Base-by-base conservation (phyloP, 2,797 vertebrate genomes). In the Mormyrops attenuatus region DNA sequence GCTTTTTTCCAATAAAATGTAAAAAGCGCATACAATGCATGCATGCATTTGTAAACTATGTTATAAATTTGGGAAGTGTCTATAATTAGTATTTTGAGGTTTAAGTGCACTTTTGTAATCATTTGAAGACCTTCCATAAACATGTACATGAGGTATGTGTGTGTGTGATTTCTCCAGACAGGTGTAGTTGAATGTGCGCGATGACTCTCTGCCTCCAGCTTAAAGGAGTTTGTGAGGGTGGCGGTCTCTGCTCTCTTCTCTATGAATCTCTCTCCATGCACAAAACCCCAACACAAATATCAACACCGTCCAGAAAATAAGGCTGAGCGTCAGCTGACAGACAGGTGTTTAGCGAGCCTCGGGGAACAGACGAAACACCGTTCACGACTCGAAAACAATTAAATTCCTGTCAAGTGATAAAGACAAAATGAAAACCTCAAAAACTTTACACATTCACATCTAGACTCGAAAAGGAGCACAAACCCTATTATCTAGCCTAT, bases 391-490 rank as follows among this genome's bases (percentile, higher is more conserved):
- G 38, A 41, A 88, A 88, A 73, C 88, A 84, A 90, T 90, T 88
- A 84, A 77, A 89, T 87, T 44, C 63, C 9, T 26, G 84, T 86
- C 11, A 63, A 87, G 89, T 73, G 41, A 49, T 34, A 85, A 89
- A 66, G 60, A 89, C 88, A 50, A 77, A 89, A 89, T 38, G 13
- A 86, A 86, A 69, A 89, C 57, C 26, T 5, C 55, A 34, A 89
- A 44, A 60, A 34, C 55, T 53, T 89, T 63, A 22, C 47, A 30
- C 8, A 73, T 47, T 53, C 30, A 44, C 11, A 50, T 26, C 15
- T 8, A 63, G 4, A 55, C 50, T 89, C 77, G 9, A 57, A 47
- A 26, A 60, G 52, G 41, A 26, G n/a, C 17, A 6, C 11, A 34
- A 17, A 63, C 30, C 82, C 26, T 20, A n/a, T 66, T 87, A 66